Evolutionary conservation across 2,888 invertebrate species (phyloP).

Genomic region (Ophion ellenae): DNA sequence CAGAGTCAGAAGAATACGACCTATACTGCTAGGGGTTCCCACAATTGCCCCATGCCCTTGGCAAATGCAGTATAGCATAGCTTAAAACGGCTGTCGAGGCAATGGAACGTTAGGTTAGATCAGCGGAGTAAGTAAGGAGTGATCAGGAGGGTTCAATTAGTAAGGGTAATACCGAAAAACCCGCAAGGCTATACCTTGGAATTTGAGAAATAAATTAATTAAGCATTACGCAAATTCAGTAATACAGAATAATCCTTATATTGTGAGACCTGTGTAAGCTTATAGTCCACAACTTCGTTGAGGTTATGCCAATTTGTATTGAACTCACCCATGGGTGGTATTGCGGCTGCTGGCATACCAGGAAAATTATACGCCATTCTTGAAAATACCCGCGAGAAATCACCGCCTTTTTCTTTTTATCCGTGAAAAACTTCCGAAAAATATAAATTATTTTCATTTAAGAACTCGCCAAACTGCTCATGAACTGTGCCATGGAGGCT

Average conservation of each 20-base stretch:
- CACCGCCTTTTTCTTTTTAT: background rate
- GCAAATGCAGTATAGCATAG: no score
- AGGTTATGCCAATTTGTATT: conserved; percentile 44
- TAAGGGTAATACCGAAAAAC: no score
- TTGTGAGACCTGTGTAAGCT: background rate
- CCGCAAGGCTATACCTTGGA: no score
- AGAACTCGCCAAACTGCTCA: background rate
- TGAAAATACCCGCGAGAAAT: conserved; percentile 1
- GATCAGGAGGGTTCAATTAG: no score
- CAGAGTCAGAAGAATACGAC: no score
- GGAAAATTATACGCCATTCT: conserved; percentile 82
- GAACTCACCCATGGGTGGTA: conserved; percentile 80
- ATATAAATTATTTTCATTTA: background rate
- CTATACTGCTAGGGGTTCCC: no score
- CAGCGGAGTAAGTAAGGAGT: no score
- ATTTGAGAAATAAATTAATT: no score
- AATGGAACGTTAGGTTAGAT: no score
- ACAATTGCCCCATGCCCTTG: no score
- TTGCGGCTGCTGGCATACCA: conserved; percentile 80
- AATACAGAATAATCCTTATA: background rate
- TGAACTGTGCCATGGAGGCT: background rate
- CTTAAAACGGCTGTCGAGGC: no score
- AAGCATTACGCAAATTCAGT: background rate
- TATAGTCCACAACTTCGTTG: conserved; percentile 6
- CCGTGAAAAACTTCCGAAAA: background rate